Base-by-base conservation (phyloP, 1,140 invertebrate genomes). In the Rhynchophorus ferrugineus region DNA sequence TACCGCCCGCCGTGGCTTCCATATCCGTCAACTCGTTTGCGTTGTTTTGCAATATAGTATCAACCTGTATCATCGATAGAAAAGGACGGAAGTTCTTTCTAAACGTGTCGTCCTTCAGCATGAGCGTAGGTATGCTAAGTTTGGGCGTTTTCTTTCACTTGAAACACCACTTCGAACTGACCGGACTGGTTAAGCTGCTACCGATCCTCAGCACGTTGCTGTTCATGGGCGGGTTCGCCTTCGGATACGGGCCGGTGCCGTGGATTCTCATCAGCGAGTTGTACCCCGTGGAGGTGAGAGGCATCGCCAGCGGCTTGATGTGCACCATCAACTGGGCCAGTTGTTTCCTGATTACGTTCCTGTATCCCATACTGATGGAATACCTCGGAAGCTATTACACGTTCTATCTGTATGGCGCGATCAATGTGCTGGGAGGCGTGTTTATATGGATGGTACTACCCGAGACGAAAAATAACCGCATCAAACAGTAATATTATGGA, bases 231-330 rank as follows among this genome's bases (percentile, higher is more conserved):
- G 46, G 69, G 2, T 78, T 77, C 57, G 70, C 73, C 1, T 58
- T 73, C 38, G 81, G 83, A 17, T 76, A 80, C 54, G 88, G 88
- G 0, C 87, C 88, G 0, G 81, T 92, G 44, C 85, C 87, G 0
- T 92, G 87, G 86, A 80, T 91, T 71, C 79, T 91, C 74, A 79
- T 81, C 70, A 80, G 81, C n/a, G 87, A 89, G 66, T 61, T 89
- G 47, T 85, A 86, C 68, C 71, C 87, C 24, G 72, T 84, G 24
- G 85, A 91, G 49, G 78, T 86, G 13, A 85, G 89, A 59, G 88
- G 85, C 1, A 71, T 81, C 0, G 90, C 89, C 0, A 81, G 82
- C 1, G 79, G 84, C 19, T 68, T 94, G 1, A 82, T 83, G 0
- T 83, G 90, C 0, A 82, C 84, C 61, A 71, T 81, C 2, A 92